Conservation (phyloP, 1,140 invertebrate genomes). For the Nebria ingens region DNA sequence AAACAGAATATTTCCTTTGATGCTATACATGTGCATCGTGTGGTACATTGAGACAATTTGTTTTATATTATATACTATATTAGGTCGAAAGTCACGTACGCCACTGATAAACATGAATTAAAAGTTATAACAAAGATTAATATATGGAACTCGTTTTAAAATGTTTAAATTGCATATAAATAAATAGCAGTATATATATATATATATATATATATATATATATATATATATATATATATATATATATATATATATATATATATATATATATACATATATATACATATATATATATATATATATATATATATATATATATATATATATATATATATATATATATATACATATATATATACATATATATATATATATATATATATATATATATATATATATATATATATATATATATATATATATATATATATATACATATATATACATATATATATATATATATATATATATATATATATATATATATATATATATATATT, state of each 20-base stretch:
- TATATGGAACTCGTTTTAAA: too few relatives aligned
- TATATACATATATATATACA: neutral
- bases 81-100: too few relatives aligned
- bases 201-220: neutral
- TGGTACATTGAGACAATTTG: too few relatives aligned
- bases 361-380: neutral
- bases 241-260: neutral
- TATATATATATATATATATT: conserved; percentile 4
- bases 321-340: neutral
- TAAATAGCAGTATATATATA: neutral
- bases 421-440: neutral
- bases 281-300: neutral
- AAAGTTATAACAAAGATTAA: too few relatives aligned
- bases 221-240: neutral
- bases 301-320: neutral
- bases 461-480: neutral
- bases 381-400: neutral
- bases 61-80: too few relatives aligned
- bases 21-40: too few relatives aligned
- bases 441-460: neutral
- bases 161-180: too few relatives aligned
- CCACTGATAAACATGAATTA: too few relatives aligned
- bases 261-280: neutral
- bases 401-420: neutral
- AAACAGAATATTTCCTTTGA: too few relatives aligned